Conservation (phyloP, 92 coral and sea anemone species). For the Metridium senile region DNA sequence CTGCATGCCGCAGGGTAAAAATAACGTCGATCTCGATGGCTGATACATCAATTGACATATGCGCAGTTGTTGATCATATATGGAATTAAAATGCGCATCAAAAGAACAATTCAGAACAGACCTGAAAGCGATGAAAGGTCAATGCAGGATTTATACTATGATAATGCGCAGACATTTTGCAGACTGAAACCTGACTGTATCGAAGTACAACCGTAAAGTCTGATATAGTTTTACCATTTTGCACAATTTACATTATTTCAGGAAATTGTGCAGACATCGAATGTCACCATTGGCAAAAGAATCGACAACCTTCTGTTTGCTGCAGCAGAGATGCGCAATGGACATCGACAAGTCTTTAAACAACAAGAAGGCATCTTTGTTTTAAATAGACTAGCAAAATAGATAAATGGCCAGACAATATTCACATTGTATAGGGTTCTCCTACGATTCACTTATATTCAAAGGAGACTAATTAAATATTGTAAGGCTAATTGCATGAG, state of each 20-base stretch:
- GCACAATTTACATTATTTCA: neutral
- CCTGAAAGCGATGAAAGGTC: too few species aligned
- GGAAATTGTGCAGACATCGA: constrained; percentile 66
- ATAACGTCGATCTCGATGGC: neutral
- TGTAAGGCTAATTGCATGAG: too few species aligned
- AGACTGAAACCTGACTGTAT: too few species aligned
- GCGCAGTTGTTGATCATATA: neutral
- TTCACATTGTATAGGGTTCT: too few species aligned
- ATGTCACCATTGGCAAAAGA: constrained; percentile 58
- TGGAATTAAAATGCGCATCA: too few species aligned
- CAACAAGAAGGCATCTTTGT: neutral
- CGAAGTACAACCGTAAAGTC: too few species aligned
- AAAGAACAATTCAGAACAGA: too few species aligned
- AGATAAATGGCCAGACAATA: too few species aligned
- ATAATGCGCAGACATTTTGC: too few species aligned
- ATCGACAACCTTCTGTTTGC: constrained; percentile 55
- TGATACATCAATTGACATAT: neutral
- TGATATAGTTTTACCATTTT: neutral
- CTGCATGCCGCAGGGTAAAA: neutral
- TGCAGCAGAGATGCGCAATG: constrained; percentile 50
- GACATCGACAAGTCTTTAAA: constrained; percentile 9
- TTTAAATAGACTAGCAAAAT: neutral
- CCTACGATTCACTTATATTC: too few species aligned
- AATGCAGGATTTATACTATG: too few species aligned
- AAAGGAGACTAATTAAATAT: too few species aligned